A percentile compares a stretch with the other conserved stretches of the same genome.
Evolutionary conservation across 2,888 invertebrate species (phyloP).

Genomic region (Caradrina clavipalpis): DNA sequence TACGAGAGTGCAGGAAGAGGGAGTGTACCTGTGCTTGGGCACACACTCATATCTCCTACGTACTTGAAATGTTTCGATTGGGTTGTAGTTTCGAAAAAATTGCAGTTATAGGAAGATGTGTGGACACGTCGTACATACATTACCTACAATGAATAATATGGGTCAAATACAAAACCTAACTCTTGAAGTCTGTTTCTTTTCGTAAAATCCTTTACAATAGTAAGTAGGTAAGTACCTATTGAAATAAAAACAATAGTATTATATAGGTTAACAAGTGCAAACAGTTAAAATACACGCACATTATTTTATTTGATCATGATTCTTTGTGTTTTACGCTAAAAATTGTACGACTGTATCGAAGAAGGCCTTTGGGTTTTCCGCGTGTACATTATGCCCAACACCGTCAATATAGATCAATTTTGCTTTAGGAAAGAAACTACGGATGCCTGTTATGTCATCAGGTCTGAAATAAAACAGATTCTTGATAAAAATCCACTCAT

Average conservation of each 20-base stretch:
- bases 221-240: neutral
- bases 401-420: constrained; percentile 72
- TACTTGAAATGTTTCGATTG: no score
- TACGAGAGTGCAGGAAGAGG: no score
- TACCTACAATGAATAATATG: no score
- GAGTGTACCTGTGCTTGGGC: no score
- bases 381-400: constrained; percentile 82
- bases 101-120: no score
- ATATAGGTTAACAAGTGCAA: neutral
- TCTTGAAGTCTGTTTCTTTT: neutral
- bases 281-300: neutral
- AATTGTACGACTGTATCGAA: constrained; percentile 61
- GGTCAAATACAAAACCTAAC: no score
- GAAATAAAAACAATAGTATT: neutral
- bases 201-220: neutral
- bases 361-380: constrained; percentile 80
- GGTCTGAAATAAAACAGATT: constrained; percentile 34
- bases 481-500: neutral
- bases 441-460: constrained; percentile 66
- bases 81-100: no score
- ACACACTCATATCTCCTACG: no score
- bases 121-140: no score
- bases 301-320: neutral
- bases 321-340: constrained; percentile 25
- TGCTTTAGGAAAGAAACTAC: constrained; percentile 74